These are phyloP conservation scores for Brachyptera risi DNA, from an alignment of 2,888 invertebrate species.

Conservation along the genomic window DNA sequence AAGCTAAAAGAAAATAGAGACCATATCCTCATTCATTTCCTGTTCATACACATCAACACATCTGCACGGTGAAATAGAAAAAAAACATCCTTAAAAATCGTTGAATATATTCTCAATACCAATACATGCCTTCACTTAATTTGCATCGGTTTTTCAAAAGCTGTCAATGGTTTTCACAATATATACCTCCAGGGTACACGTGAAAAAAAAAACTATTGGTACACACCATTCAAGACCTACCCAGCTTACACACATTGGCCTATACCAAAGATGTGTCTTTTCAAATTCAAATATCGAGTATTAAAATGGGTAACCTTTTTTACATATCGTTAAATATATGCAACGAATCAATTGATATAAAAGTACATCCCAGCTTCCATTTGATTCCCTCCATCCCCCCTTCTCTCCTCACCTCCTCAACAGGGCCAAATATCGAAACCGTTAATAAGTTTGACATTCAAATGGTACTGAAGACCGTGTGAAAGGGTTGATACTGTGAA, in stretches of 20 bases:
- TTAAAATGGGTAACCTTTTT: constrained; percentile 12
- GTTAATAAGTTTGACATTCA: constrained; percentile 2
- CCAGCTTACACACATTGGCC: not conserved
- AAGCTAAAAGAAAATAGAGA: no score
- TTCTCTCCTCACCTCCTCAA: not conserved
- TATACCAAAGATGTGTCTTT: not conserved
- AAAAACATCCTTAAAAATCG: not conserved
- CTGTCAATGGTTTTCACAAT: not conserved
- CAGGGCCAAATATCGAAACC: not conserved
- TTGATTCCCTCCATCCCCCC: no score
- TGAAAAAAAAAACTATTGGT: not conserved
- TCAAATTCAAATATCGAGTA: constrained; percentile 7
- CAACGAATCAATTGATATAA: constrained; percentile 6
- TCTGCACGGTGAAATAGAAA: no score
- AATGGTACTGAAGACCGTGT: constrained; percentile 16
- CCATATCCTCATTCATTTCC: no score
- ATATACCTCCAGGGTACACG: not conserved
- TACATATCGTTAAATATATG: not conserved
- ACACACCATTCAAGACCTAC: not conserved
- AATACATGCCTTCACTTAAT: not conserved
- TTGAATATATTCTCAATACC: not conserved
- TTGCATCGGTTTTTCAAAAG: not conserved
- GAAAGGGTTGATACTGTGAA: constrained; percentile 20
- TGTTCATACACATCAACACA: no score
- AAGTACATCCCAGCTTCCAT: not conserved